Conservation (phyloP, 2,888 invertebrate genomes). For the Orchesella flavescens region DNA sequence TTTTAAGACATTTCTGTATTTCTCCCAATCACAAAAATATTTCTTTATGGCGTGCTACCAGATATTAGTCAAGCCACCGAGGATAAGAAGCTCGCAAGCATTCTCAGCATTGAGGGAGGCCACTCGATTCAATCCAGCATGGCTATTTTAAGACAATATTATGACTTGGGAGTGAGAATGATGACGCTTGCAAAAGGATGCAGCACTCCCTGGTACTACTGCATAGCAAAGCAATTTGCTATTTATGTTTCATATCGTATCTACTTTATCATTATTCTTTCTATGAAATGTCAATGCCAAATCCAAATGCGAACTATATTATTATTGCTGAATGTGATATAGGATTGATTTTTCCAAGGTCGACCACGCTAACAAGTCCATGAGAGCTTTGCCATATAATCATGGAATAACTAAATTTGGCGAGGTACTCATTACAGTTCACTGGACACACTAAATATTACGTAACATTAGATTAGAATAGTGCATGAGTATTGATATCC, state of each 20-base stretch:
- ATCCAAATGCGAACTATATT: background rate
- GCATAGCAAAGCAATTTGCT: background rate
- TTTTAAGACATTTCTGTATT: too few species aligned
- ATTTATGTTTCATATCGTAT: background rate
- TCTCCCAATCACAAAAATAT: too few species aligned
- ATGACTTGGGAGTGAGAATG: constrained; percentile 90
- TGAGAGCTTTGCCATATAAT: constrained; percentile 45
- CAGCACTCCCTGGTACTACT: constrained; percentile 86
- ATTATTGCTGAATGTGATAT: background rate
- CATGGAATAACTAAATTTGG: constrained; percentile 66
- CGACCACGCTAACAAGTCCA: constrained; percentile 56
- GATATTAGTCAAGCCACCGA: constrained; percentile 45
- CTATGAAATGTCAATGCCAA: background rate
- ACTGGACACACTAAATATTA: background rate
- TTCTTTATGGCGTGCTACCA: too few species aligned
- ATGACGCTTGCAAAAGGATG: constrained; percentile 93
- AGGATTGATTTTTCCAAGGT: constrained; percentile 61
- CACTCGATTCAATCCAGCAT: constrained; percentile 92
- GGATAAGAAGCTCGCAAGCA: constrained; percentile 76
- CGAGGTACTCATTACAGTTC: constrained; percentile 52
- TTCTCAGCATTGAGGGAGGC: constrained; percentile 90
- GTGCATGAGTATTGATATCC: background rate
- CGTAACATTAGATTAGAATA: too few species aligned
- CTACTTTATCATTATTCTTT: background rate
- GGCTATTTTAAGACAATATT: constrained; percentile 89